Percentiles rank a stretch among this genome's conserved stretches.
Evolutionary conservation across 2,797 vertebrate species (phyloP).

Genomic region (Ataeniobius toweri): DNA sequence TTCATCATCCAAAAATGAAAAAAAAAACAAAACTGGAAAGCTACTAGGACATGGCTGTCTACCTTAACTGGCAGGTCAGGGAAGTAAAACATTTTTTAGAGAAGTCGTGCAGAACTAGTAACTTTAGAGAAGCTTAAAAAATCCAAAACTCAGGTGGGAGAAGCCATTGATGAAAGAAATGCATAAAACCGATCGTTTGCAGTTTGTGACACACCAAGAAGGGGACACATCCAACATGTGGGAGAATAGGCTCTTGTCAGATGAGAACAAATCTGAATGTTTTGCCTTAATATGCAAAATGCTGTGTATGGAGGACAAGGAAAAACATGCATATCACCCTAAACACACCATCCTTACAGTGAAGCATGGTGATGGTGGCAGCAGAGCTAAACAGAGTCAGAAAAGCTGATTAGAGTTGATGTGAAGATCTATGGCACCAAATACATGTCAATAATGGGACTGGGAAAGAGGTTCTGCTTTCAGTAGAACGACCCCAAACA

Average conservation of each 20-base stretch:
- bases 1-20: neutral
- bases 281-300: neutral
- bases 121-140: too few species aligned
- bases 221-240: neutral
- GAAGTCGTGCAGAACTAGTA: too few species aligned
- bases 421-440: neutral
- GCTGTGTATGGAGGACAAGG: neutral
- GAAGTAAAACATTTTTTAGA: too few species aligned
- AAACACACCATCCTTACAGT: neutral
- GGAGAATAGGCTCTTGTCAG: too few species aligned
- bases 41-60: too few species aligned
- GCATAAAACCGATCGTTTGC: too few species aligned
- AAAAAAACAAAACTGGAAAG: neutral
- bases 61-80: too few species aligned
- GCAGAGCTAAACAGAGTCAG: neutral
- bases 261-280: neutral
- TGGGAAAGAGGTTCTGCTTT: neutral
- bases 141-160: too few species aligned
- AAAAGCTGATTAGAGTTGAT: neutral
- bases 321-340: neutral
- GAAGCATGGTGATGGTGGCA: neutral
- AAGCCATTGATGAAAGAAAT: too few species aligned
- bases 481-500: neutral
- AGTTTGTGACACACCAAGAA: neutral
- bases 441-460: neutral